A percentile compares a stretch with the other conserved stretches of the same genome.
These are phyloP conservation scores for Rousettus leschenaultii DNA, from an alignment of 2,113 vertebrate species.

Conservation along the genomic window DNA sequence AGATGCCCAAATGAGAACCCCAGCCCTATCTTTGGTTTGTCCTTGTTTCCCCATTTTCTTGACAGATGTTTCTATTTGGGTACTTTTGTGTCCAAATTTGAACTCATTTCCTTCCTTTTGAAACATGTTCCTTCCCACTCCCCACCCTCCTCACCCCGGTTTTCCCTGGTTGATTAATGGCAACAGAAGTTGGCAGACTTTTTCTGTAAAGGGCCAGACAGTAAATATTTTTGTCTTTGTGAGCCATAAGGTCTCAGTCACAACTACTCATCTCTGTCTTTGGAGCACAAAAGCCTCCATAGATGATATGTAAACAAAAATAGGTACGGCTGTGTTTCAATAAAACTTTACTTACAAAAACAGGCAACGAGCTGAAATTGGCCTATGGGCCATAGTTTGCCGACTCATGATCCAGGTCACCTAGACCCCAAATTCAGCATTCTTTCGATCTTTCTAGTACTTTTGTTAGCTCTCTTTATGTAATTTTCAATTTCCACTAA, in stretches of 20 bases:
- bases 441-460: neutral
- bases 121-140: conserved; percentile 1
- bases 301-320: neutral
- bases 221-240: conserved; percentile 5
- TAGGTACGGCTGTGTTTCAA: neutral
- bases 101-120: conserved; percentile 63
- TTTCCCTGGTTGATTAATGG: conserved; percentile 44
- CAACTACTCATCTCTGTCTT: neutral
- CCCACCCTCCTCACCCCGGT: too few species aligned
- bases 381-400: neutral
- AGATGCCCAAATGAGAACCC: neutral
- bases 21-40: neutral
- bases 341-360: neutral
- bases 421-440: neutral
- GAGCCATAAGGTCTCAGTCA: neutral
- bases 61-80: conserved; percentile 61
- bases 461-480: neutral
- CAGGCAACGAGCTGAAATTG: neutral
- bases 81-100: conserved; percentile 65
- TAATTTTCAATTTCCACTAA: neutral
- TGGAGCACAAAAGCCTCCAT: neutral
- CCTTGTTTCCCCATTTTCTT: neutral
- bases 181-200: neutral
- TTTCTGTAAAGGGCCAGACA: neutral
- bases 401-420: neutral